A percentile compares a stretch with the other conserved stretches of the same genome.
Conservation (phyloP, 1,140 invertebrate species). For the Cydia fagiglandana region DNA sequence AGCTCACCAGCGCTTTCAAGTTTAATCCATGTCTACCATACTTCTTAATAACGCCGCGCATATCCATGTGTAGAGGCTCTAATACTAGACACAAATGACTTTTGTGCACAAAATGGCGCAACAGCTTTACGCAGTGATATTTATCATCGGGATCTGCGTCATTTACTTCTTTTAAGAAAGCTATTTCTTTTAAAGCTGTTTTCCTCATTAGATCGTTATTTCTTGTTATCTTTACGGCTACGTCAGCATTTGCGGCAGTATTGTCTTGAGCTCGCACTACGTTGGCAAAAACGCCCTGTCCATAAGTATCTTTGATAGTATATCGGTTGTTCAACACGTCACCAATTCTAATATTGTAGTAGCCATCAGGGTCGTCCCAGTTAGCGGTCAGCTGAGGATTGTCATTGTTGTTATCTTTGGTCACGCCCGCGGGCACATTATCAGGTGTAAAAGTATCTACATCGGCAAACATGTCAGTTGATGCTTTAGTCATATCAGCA, state of each 20-base stretch:
- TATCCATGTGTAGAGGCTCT: slow-evolving; percentile 96
- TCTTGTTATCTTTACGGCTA: slow-evolving; percentile 99
- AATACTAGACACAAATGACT: slow-evolving; percentile 98
- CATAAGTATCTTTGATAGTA: slow-evolving; percentile 96
- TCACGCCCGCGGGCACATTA: slow-evolving; percentile 85
- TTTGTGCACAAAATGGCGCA: slow-evolving; percentile 95
- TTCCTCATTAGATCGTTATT: slow-evolving; percentile 99
- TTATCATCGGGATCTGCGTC: slow-evolving; percentile 98
- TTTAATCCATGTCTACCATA: slow-evolving; percentile 98
- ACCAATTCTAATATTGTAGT: slow-evolving; percentile 96
- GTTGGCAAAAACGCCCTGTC: slow-evolving; percentile 99
- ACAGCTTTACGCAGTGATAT: slow-evolving; percentile 96
- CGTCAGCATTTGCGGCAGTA: slow-evolving; percentile 90
- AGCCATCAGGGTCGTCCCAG: slow-evolving; percentile 99
- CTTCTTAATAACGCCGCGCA: slow-evolving; percentile 96
- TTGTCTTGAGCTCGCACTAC: slow-evolving; percentile 96
- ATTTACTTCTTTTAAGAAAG: slow-evolving; percentile 95
- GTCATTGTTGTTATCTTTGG: slow-evolving; percentile 84
- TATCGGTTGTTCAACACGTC: slow-evolving; percentile 96
- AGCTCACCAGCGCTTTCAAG: slow-evolving; percentile 98
- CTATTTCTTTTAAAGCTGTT: slow-evolving; percentile 97
- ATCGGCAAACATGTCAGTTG: slow-evolving; percentile 73
- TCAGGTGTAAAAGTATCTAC: slow-evolving; percentile 65
- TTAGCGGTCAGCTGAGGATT: slow-evolving; percentile 96
- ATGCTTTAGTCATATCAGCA: slow-evolving; percentile 38